phyloP scores from a whole-genome alignment of 2,797 vertebrate species.

The Paratrypauchen microcephalus region DNA sequence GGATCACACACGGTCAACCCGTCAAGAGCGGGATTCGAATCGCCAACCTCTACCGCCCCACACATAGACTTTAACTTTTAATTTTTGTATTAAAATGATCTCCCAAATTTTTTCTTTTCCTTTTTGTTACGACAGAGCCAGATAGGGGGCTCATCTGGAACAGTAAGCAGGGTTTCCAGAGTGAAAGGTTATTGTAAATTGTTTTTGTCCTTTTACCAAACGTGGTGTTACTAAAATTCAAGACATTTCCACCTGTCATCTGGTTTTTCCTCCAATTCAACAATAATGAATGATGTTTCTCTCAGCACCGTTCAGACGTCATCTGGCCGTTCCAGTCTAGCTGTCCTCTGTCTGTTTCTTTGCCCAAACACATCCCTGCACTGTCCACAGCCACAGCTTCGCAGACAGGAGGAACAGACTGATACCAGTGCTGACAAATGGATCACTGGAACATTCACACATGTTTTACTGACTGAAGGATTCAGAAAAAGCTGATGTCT shows the following conservation, averaged over 20 bases:
- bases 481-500: constrained; percentile 14
- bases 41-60: too few species aligned
- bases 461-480: constrained; percentile 46
- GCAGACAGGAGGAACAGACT: constrained; percentile 38
- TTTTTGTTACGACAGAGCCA: too few species aligned
- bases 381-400: constrained; percentile 47
- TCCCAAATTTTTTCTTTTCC: neutral
- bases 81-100: neutral
- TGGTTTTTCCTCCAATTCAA: constrained; percentile 29
- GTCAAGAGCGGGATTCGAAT: too few species aligned
- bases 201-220: neutral
- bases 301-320: constrained; percentile 39
- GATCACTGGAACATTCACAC: constrained; percentile 38
- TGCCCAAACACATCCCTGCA: constrained; percentile 56
- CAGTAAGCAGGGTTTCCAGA: neutral
- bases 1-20: too few species aligned
- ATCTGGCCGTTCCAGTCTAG: constrained; percentile 48
- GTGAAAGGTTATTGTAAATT: neutral
- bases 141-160: neutral
- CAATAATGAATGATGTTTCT: constrained; percentile 57
- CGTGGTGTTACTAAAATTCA: neutral
- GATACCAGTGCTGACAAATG: constrained; percentile 43
- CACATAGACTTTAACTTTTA: too few species aligned
- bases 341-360: constrained; percentile 52
- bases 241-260: constrained; percentile 9